These are phyloP conservation scores for Hypocryptadius cinnamomeus DNA, from an alignment of 2,113 vertebrate genomes.

Conservation along the genomic window DNA sequence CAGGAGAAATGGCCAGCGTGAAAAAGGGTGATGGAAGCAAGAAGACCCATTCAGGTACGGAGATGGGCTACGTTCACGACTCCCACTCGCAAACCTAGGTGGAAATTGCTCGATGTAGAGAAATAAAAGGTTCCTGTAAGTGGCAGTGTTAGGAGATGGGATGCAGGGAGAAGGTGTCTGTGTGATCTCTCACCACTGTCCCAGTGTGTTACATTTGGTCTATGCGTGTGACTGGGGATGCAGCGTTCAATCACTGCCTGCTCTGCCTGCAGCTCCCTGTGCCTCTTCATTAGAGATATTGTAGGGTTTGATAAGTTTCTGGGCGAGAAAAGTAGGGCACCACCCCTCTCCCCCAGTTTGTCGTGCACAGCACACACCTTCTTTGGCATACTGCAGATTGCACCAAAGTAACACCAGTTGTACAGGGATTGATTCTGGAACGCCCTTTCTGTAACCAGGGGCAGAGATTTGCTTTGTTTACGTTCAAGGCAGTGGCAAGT, in stretches of 20 bases:
- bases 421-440: background rate
- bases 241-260: background rate
- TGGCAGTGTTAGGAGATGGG: background rate
- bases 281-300: background rate
- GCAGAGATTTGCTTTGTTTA: background rate
- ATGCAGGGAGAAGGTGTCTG: background rate
- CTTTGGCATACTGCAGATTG: background rate
- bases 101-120: background rate
- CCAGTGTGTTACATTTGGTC: background rate
- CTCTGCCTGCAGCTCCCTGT: background rate
- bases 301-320: background rate
- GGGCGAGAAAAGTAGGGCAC: background rate
- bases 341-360: accelerated
- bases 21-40: background rate
- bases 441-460: background rate
- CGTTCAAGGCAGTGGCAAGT: background rate
- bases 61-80: background rate
- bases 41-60: background rate
- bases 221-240: background rate
- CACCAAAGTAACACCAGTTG: background rate
- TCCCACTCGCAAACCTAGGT: background rate
- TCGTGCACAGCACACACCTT: background rate
- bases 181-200: background rate
- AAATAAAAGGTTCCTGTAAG: background rate
- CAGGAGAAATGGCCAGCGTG: background rate